Conservation (phyloP, 2,888 invertebrate species). For the Macrosiphum euphorbiae region DNA sequence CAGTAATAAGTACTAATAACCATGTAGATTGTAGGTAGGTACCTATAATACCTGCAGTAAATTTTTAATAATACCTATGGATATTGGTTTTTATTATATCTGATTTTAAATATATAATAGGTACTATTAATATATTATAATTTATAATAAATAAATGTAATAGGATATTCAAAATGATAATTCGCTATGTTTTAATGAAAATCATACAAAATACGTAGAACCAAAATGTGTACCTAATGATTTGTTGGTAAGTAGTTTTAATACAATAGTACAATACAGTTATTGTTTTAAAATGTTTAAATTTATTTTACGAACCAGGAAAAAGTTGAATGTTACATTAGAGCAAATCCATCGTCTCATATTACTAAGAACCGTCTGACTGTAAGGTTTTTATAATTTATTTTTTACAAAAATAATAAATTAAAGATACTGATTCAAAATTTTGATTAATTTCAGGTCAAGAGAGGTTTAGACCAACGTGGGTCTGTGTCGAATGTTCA, state of each 20-base stretch:
- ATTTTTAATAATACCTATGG: neutral
- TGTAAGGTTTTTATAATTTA: slow-evolving; percentile 26
- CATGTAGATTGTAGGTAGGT: too few species aligned
- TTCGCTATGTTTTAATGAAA: slow-evolving; percentile 19
- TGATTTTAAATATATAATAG: neutral
- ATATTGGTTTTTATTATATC: neutral
- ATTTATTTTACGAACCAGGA: slow-evolving; percentile 29
- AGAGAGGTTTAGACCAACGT: neutral
- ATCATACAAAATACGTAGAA: neutral
- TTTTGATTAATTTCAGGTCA: slow-evolving; percentile 18
- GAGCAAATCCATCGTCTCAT: slow-evolving; percentile 38
- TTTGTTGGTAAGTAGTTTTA: slow-evolving; percentile 46
- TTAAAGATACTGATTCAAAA: neutral
- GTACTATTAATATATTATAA: neutral
- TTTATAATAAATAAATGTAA: neutral
- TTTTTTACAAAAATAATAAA: neutral
- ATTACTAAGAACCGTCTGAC: slow-evolving; percentile 39
- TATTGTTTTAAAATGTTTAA: neutral
- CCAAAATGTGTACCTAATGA: slow-evolving; percentile 22
- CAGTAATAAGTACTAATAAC: too few species aligned
- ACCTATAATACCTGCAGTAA: too few species aligned
- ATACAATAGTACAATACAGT: neutral
- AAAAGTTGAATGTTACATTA: slow-evolving; percentile 38
- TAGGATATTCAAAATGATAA: slow-evolving; percentile 12
- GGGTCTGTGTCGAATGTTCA: neutral